Evolutionary conservation across 2,113 vertebrate species (phyloP), one percentile per base, ranked within the genome.

Genomic region (Halichoeres trimaculatus): DNA sequence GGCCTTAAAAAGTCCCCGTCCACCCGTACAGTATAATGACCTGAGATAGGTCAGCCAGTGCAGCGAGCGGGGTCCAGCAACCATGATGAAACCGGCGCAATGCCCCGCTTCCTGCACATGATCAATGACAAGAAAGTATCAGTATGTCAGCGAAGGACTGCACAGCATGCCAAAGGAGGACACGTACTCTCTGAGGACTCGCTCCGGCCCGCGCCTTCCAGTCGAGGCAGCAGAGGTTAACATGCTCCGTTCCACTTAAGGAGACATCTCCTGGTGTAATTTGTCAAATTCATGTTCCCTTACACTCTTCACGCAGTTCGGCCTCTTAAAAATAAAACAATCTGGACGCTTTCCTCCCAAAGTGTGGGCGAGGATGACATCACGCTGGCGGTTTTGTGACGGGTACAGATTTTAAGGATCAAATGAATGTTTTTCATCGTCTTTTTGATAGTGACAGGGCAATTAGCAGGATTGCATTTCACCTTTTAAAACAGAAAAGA

Each of bases 1-100:
- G 69, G 76, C 70, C 56, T 76, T 58, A 62, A 77, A 76, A 76
- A 82, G 58, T 72, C 60, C 24, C 22, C 26, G 56, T 85, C 50
- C 59, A 1, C 2, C 64, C 78, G 60, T 85, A 86, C 81, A 78
- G 73, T 78, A 80, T 87, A 88, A 93, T 84, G 90, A 86, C 89
- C 86, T 81, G 2, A 62, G 78, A 88, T 85, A 74, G 70, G 85
- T 88, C 85, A 74, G 82, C 83, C 76, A 72, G 38, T 74, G 79
- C 86, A 57, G 77, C 73, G 64, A 81, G 74, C 76, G 11, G 58
- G 73, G 80, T 88, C 72, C 71, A 50, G 91, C 88, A 90, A 92
- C 83, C 74, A 91, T 92, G 90, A 91, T 92, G 90, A 89, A 93
- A 93, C 90, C 76, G 2, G 26, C 77, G 90, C 87, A 94, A 90